Conservation (phyloP, 2,113 vertebrate genomes). For the Melanerpes formicivorus region DNA sequence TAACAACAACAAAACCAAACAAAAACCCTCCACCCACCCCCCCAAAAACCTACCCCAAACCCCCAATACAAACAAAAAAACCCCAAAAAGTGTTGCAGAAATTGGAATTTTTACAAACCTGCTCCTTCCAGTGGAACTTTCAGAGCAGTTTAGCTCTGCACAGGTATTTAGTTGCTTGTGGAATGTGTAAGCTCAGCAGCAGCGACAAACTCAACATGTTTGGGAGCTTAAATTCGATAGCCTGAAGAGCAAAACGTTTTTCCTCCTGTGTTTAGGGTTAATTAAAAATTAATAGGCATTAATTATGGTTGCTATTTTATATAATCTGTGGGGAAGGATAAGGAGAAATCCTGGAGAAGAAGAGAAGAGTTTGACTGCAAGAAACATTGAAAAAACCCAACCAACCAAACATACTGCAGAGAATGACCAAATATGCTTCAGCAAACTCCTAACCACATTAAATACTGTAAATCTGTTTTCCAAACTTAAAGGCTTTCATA, state of each 20-base stretch:
- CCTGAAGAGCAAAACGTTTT: constrained; percentile 43
- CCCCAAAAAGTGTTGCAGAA: not conserved
- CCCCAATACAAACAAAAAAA: no score
- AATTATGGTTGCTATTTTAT: constrained; percentile 41
- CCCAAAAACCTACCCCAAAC: no score
- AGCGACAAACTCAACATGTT: not conserved
- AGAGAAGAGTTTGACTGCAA: not conserved
- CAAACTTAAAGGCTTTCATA: not conserved
- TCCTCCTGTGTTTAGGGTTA: constrained; percentile 6
- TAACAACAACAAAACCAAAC: not conserved
- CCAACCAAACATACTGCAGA: not conserved
- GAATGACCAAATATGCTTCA: not conserved
- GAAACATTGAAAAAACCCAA: not conserved
- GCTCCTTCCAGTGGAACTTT: not conserved
- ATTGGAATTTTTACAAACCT: not conserved
- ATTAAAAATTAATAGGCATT: constrained; percentile 60
- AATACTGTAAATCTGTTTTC: not conserved
- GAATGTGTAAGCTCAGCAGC: not conserved
- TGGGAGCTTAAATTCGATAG: constrained; percentile 24
- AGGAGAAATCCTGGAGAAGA: not conserved
- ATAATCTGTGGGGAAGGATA: constrained; percentile 35
- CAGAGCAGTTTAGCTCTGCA: not conserved
- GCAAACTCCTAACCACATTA: not conserved
- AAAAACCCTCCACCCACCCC: no score
- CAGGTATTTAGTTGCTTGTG: not conserved